phyloP scores from a whole-genome alignment of 2,113 vertebrate genomes.

The Rana temporaria region DNA sequence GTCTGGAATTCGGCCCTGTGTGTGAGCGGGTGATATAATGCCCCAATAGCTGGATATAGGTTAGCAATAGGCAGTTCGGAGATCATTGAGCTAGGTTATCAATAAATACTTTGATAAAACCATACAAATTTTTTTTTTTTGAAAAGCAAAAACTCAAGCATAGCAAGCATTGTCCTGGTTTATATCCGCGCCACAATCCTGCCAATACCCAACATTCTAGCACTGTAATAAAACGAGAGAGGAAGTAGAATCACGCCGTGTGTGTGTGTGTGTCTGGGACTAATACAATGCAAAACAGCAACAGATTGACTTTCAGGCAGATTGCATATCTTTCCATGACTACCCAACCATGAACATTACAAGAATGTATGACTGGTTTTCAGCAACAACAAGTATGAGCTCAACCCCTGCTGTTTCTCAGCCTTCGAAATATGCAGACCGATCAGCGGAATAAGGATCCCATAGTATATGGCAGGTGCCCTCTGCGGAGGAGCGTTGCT shows the following conservation, averaged over 20 bases:
- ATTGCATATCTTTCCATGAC: slow-evolving; percentile 34
- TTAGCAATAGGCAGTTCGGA: too few relatives aligned
- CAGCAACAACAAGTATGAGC: slow-evolving; percentile 45
- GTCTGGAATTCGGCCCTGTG: too few relatives aligned
- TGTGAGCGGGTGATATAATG: too few relatives aligned
- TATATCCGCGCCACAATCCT: background rate
- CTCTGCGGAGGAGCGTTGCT: slow-evolving; percentile 14
- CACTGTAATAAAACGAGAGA: slow-evolving; percentile 7
- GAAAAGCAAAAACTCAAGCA: background rate
- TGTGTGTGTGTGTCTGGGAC: slow-evolving; percentile 22
- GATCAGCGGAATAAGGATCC: slow-evolving; percentile 21
- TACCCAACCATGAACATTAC: slow-evolving; percentile 35
- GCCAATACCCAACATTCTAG: slow-evolving; percentile 26
- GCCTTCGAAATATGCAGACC: slow-evolving; percentile 38
- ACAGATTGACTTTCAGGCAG: slow-evolving; percentile 28
- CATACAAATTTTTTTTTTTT: too few relatives aligned
- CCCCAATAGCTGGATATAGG: too few relatives aligned
- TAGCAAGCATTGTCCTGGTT: background rate
- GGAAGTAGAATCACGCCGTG: slow-evolving; percentile 29
- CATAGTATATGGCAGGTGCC: slow-evolving; percentile 32
- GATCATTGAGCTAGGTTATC: too few relatives aligned
- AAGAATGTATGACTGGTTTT: slow-evolving; percentile 37
- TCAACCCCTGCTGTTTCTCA: slow-evolving; percentile 35
- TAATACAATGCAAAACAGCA: slow-evolving; percentile 35
- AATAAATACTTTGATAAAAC: too few relatives aligned